Conservation (phyloP, 2,113 vertebrate genomes). For the Larimichthys crocea region DNA sequence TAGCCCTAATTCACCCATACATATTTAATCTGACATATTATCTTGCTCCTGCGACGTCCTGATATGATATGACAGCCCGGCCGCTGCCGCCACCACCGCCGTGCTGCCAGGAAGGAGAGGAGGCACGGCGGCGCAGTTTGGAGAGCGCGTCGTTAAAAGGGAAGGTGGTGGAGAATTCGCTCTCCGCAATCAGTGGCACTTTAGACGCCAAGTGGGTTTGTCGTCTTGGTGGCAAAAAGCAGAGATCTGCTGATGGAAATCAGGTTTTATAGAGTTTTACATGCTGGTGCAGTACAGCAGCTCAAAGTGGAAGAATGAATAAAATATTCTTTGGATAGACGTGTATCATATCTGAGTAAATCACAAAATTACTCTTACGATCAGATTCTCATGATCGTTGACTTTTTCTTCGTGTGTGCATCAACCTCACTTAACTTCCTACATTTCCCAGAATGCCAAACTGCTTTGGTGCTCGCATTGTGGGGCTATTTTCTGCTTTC, state of each 20-base stretch:
- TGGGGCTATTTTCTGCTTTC: not conserved
- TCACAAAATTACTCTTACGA: not conserved
- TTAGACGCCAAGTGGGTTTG: conserved; percentile 39
- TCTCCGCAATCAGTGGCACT: conserved; percentile 63
- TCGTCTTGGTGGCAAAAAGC: conserved; percentile 3
- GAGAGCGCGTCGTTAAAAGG: conserved; percentile 36
- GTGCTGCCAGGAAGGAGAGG: conserved; percentile 50
- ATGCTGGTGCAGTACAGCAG: not conserved
- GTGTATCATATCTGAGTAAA: not conserved
- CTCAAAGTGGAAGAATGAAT: not conserved
- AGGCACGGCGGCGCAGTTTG: conserved; percentile 35
- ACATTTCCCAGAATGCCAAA: conserved; percentile 22
- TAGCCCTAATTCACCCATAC: conserved; percentile 85
- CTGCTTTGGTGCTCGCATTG: too few relatives aligned
- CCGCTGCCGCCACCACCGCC: conserved; percentile 19
- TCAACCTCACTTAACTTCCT: not conserved
- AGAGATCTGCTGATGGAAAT: conserved; percentile 3
- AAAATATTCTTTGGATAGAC: not conserved
- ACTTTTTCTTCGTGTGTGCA: not conserved
- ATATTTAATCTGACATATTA: conserved; percentile 88
- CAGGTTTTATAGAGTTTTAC: not conserved
- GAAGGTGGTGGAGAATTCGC: conserved; percentile 69
- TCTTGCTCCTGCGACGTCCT: conserved; percentile 76
- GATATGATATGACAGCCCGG: conserved; percentile 78
- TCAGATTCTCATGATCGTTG: not conserved